A percentile compares a stretch with the other conserved stretches of the same genome.
Conservation (phyloP, 2,888 invertebrate species). For the Agrochola lychnidis region DNA sequence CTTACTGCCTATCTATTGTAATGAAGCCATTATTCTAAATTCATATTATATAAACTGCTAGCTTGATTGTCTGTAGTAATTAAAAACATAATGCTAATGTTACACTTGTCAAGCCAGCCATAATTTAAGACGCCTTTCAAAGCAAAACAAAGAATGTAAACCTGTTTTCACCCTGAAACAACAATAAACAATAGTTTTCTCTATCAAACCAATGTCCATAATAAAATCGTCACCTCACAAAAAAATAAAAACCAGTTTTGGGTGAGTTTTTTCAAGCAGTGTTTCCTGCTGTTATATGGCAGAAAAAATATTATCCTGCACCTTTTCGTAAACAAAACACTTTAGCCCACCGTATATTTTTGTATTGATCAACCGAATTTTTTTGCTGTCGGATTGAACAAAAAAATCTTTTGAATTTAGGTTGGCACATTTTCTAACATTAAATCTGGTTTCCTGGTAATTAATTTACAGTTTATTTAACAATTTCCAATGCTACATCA, state of each 20-base stretch:
- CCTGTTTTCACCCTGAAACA: conserved; percentile 31
- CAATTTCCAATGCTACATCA: conserved; percentile 53
- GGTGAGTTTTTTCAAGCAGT: conserved; percentile 31
- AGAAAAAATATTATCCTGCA: conserved; percentile 44
- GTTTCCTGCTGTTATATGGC: conserved; percentile 39
- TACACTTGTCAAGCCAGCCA: conserved; percentile 15
- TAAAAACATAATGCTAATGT: conserved; percentile 21
- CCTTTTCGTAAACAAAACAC: conserved; percentile 46
- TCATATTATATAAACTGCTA: conserved; percentile 39
- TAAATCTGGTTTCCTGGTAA: conserved; percentile 22
- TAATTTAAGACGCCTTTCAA: conserved; percentile 19
- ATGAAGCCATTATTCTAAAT: conserved; percentile 35
- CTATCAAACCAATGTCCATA: conserved; percentile 16
- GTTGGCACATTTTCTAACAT: conserved; percentile 16
- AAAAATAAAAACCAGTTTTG: conserved; percentile 37
- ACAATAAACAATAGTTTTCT: conserved; percentile 19
- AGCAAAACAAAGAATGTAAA: conserved; percentile 27
- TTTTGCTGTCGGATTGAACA: conserved; percentile 14
- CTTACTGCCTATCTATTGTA: conserved; percentile 16
- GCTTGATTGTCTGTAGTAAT: conserved; percentile 25
- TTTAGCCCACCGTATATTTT: conserved; percentile 12
- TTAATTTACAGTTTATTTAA: conserved; percentile 20
- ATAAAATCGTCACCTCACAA: neutral
- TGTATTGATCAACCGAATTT: conserved; percentile 30
- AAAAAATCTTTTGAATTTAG: neutral